phyloP scores from a whole-genome alignment of 1,140 invertebrate species.

The Bilobella aurantiaca region DNA sequence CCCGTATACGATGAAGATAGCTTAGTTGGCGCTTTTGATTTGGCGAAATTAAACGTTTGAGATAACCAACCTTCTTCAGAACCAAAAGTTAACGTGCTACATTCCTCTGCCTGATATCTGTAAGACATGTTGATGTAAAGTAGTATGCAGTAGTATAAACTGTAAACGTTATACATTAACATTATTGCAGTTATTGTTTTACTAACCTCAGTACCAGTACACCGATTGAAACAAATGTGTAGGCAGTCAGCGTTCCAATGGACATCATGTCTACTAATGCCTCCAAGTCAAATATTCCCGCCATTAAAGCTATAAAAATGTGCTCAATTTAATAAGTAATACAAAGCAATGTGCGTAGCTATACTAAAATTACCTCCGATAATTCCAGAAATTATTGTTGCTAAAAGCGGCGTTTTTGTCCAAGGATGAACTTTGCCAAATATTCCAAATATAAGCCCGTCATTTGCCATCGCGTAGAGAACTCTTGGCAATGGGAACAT shows the following conservation, averaged over 20 bases:
- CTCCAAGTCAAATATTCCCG: constrained; percentile 71
- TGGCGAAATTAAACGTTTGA: no score
- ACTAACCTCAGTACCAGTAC: constrained; percentile 68
- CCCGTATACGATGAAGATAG: no score
- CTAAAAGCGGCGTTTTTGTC: constrained; percentile 70
- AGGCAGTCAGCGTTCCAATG: constrained; percentile 85
- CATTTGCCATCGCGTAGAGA: constrained; percentile 79
- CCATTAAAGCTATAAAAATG: constrained; percentile 48
- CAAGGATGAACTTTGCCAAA: constrained; percentile 56
- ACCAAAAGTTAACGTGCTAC: no score
- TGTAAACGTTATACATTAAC: no score
- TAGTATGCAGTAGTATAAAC: no score
- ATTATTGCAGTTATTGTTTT: no score
- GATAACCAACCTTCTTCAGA: no score
- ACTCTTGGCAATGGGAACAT: constrained; percentile 61
- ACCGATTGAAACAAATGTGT: constrained; percentile 79
- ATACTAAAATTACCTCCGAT: constrained; percentile 50
- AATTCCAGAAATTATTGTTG: constrained; percentile 68
- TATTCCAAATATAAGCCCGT: constrained; percentile 69
- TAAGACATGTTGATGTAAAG: no score
- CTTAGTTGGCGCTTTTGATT: no score
- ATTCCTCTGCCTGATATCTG: no score
- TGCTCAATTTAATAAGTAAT: background rate
- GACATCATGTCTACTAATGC: constrained; percentile 90
- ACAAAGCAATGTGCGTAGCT: background rate